These are phyloP conservation scores for Oncorhynchus masou DNA, from an alignment of 2,113 vertebrate genomes.

Conservation along the genomic window DNA sequence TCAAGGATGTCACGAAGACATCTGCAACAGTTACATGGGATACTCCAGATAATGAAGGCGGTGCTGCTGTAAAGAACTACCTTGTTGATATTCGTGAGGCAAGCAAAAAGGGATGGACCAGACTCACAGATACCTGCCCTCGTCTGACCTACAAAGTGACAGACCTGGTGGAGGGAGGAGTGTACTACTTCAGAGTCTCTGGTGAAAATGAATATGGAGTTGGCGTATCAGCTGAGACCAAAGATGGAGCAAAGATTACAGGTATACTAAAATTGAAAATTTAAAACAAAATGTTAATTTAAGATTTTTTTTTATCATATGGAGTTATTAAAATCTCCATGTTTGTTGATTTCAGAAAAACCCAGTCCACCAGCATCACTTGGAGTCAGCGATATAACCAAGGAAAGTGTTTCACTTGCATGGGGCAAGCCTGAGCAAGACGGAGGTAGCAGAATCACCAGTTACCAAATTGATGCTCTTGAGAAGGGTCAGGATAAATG, in stretches of 20 bases:
- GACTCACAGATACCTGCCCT: constrained; percentile 87
- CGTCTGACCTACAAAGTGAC: constrained; percentile 90
- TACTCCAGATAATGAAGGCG: constrained; percentile 94
- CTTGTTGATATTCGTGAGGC: constrained; percentile 93
- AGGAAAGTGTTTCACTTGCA: constrained; percentile 87
- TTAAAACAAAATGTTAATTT: neutral
- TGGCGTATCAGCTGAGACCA: constrained; percentile 86
- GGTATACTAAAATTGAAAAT: constrained; percentile 67
- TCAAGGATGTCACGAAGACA: constrained; percentile 89
- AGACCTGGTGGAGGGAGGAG: constrained; percentile 85
- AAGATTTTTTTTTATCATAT: neutral
- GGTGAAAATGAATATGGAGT: constrained; percentile 96
- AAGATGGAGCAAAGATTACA: constrained; percentile 96
- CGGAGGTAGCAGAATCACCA: constrained; percentile 90
- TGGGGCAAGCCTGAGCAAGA: constrained; percentile 97
- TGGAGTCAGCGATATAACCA: constrained; percentile 86
- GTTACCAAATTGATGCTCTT: constrained; percentile 87
- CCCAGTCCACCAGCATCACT: constrained; percentile 93
- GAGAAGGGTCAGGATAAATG: constrained; percentile 97
- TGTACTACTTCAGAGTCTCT: constrained; percentile 93
- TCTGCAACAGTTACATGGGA: constrained; percentile 91
- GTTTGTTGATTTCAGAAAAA: constrained; percentile 82
- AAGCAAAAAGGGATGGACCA: constrained; percentile 96
- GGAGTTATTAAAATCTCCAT: constrained; percentile 11
- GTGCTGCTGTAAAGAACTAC: constrained; percentile 94